Conservation (phyloP, 2,888 invertebrate genomes). For the Stenolophus ochropezus region DNA sequence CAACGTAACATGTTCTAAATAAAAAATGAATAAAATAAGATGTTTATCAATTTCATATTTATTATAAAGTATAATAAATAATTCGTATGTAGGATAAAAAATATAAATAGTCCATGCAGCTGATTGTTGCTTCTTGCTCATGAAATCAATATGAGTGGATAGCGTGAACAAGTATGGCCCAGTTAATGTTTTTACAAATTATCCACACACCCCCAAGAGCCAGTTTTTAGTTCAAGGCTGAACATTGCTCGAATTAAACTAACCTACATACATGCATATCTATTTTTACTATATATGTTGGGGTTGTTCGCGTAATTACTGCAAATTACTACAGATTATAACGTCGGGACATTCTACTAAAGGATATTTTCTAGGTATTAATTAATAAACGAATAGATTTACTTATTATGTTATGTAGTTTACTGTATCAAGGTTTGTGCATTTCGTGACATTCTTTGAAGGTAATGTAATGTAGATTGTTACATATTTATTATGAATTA, state of each 20-base stretch:
- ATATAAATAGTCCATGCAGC: not conserved
- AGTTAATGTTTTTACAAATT: conserved; percentile 51
- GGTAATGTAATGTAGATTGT: too few relatives aligned
- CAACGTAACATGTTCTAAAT: too few relatives aligned
- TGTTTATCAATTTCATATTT: not conserved
- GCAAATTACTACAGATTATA: not conserved
- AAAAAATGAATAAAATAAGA: not conserved
- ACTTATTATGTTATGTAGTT: too few relatives aligned
- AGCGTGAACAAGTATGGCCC: conserved; percentile 45
- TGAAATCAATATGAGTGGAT: too few relatives aligned
- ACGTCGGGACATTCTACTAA: not conserved
- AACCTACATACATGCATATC: conserved; percentile 31
- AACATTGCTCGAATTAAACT: conserved; percentile 18
- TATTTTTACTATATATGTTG: conserved; percentile 6
- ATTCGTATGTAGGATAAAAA: not conserved
- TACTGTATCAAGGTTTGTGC: too few relatives aligned
- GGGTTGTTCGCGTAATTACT: conserved; percentile 18
- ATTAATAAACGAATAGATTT: too few relatives aligned
- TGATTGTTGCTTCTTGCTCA: not conserved
- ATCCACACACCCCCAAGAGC: conserved; percentile 6
- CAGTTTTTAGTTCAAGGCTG: conserved; percentile 46
- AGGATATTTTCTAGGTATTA: not conserved
- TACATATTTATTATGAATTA: too few relatives aligned
- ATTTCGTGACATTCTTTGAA: too few relatives aligned
- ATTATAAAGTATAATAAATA: not conserved